These are phyloP conservation scores for Actias luna DNA, from an alignment of 2,888 invertebrate species.

Conservation along the genomic window DNA sequence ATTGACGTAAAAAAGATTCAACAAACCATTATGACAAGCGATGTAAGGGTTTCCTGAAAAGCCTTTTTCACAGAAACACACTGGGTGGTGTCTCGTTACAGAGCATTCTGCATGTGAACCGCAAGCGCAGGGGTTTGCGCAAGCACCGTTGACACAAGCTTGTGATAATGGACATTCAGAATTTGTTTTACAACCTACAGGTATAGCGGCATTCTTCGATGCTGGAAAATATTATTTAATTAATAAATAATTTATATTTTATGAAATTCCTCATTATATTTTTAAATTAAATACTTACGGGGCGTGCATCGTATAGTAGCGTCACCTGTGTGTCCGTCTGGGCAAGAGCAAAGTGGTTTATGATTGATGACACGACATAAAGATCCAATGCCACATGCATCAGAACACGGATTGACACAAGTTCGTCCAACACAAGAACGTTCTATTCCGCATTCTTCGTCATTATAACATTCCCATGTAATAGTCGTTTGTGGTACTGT, in stretches of 20 bases:
- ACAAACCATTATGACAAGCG: slow-evolving; percentile 87
- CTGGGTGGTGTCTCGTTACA: slow-evolving; percentile 91
- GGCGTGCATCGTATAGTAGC: slow-evolving; percentile 87
- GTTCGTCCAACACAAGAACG: slow-evolving; percentile 88
- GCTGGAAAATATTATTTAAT: slow-evolving; percentile 62
- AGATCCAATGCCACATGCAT: slow-evolving; percentile 90
- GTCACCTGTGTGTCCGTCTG: slow-evolving; percentile 88
- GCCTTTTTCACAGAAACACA: slow-evolving; percentile 90
- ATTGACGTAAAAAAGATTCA: not conserved
- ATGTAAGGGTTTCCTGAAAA: slow-evolving; percentile 93
- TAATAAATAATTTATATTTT: not conserved
- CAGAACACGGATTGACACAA: slow-evolving; percentile 90
- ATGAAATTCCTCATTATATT: not conserved
- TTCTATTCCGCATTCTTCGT: slow-evolving; percentile 89
- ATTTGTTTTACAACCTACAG: slow-evolving; percentile 87
- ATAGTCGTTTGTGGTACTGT: slow-evolving; percentile 30
- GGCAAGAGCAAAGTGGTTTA: slow-evolving; percentile 90
- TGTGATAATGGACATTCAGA: slow-evolving; percentile 91
- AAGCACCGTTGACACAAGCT: slow-evolving; percentile 90
- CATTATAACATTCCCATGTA: slow-evolving; percentile 87
- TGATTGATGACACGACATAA: slow-evolving; percentile 91
- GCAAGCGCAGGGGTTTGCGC: slow-evolving; percentile 92
- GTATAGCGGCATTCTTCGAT: slow-evolving; percentile 78
- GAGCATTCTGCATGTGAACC: slow-evolving; percentile 91
- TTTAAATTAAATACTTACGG: slow-evolving; percentile 83